Percentiles rank a stretch among this genome's conserved stretches.
Conservation (phyloP, 2,888 invertebrate genomes). For the Muschampia plurimacula region DNA sequence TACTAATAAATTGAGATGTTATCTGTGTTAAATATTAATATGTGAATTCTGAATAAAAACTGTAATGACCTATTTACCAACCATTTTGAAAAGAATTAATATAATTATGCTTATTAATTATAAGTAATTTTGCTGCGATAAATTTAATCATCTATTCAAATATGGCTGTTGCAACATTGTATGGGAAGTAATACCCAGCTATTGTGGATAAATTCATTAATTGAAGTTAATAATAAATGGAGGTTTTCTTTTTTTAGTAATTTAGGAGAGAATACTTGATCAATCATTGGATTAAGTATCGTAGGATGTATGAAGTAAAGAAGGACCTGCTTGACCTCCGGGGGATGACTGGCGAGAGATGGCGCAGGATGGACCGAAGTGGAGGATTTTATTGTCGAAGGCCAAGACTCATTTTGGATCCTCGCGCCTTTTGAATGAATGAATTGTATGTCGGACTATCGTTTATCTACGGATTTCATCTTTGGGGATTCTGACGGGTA, state of each 20-base stretch:
- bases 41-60: slow-evolving; percentile 15
- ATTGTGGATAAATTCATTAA: neutral
- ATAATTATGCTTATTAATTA: slow-evolving; percentile 16
- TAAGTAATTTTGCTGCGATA: slow-evolving; percentile 20
- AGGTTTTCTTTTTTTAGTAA: neutral
- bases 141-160: slow-evolving; percentile 28
- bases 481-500: too few species aligned
- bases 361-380: too few species aligned
- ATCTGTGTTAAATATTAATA: slow-evolving; percentile 29
- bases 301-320: too few species aligned
- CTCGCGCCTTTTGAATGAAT: too few species aligned
- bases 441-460: too few species aligned
- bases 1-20: slow-evolving; percentile 33
- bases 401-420: too few species aligned
- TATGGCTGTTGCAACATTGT: slow-evolving; percentile 16
- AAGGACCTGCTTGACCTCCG: too few species aligned
- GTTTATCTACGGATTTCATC: too few species aligned
- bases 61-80: slow-evolving; percentile 16
- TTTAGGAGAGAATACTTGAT: too few species aligned
- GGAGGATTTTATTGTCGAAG: too few species aligned
- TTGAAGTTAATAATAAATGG: neutral
- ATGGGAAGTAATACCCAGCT: slow-evolving; percentile 3
- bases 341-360: too few species aligned
- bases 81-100: slow-evolving; percentile 31
- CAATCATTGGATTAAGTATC: too few species aligned